Evolutionary conservation across 2,113 vertebrate genomes (phyloP).

Genomic region (Pomatorhinus ruficollis): DNA sequence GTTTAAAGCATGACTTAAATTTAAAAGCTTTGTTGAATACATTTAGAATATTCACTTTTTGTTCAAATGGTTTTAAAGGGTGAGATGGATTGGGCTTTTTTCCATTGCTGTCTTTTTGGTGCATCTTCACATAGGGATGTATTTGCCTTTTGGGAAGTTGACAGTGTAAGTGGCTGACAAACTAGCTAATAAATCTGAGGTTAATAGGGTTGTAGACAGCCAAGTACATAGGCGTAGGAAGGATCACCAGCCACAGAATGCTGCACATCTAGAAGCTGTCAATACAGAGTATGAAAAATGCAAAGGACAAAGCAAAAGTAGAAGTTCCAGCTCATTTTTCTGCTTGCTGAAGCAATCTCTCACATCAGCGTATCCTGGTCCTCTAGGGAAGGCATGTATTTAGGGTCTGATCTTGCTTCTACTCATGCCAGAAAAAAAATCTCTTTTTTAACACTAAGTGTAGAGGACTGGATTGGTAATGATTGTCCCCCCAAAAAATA

Average conservation of each 20-base stretch:
- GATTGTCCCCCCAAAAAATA: neutral
- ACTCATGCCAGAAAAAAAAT: neutral
- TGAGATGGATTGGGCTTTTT: conserved; percentile 42
- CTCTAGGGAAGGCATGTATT: neutral
- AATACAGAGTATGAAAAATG: conserved; percentile 70
- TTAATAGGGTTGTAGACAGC: conserved; percentile 78
- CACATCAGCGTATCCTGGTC: conserved; percentile 18
- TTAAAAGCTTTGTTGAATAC: neutral
- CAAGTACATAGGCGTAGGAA: conserved; percentile 65
- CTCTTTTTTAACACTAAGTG: neutral
- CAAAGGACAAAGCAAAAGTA: conserved; percentile 56
- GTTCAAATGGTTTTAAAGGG: neutral
- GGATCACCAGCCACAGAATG: conserved; percentile 63
- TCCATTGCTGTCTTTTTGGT: conserved; percentile 51
- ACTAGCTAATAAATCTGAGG: conserved; percentile 78
- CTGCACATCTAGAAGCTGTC: conserved; percentile 68
- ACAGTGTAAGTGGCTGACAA: conserved; percentile 73
- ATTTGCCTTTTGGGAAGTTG: conserved; percentile 71
- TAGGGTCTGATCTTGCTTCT: conserved; percentile 4
- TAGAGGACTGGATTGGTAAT: neutral
- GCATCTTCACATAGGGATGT: conserved; percentile 61
- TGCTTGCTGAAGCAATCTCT: conserved; percentile 41
- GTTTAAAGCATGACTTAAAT: conserved; percentile 37
- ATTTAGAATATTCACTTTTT: neutral
- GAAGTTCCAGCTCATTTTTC: conserved; percentile 70